Conservation (phyloP, 1,140 invertebrate species). For the Potamilus streckersoni region DNA sequence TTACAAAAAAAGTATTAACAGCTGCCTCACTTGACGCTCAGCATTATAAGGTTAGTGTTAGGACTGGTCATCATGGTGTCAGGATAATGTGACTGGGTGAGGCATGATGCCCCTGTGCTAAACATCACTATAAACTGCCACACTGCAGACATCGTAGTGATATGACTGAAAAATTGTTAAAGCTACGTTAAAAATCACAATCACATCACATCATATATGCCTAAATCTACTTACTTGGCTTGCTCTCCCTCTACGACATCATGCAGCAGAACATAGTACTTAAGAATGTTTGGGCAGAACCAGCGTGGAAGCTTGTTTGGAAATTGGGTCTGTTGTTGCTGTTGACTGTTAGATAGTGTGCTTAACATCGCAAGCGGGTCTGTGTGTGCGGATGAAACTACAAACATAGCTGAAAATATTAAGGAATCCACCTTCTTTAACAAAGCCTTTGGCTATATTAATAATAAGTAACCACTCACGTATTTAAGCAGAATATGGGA, state of each 20-base stretch:
- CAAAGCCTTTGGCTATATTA: neutral
- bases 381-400: conserved; percentile 84
- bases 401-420: conserved; percentile 72
- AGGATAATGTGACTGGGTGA: no score
- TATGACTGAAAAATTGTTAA: no score
- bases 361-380: conserved; percentile 84
- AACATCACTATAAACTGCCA: no score
- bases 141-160: no score
- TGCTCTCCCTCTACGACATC: conserved; percentile 79
- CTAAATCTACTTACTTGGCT: conserved; percentile 70
- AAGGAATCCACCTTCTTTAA: conserved; percentile 32
- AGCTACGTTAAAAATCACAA: no score
- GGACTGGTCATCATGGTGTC: no score
- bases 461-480: neutral
- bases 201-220: no score
- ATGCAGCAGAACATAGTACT: conserved; percentile 91
- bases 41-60: no score
- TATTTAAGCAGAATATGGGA: neutral
- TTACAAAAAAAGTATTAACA: no score
- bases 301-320: conserved; percentile 76
- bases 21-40: no score
- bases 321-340: conserved; percentile 80
- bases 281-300: conserved; percentile 87
- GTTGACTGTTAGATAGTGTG: conserved; percentile 81
- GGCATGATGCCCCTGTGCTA: no score